These are phyloP conservation scores for Ochotona curzoniae DNA, from an alignment of 2,113 vertebrate genomes.

Conservation along the genomic window DNA sequence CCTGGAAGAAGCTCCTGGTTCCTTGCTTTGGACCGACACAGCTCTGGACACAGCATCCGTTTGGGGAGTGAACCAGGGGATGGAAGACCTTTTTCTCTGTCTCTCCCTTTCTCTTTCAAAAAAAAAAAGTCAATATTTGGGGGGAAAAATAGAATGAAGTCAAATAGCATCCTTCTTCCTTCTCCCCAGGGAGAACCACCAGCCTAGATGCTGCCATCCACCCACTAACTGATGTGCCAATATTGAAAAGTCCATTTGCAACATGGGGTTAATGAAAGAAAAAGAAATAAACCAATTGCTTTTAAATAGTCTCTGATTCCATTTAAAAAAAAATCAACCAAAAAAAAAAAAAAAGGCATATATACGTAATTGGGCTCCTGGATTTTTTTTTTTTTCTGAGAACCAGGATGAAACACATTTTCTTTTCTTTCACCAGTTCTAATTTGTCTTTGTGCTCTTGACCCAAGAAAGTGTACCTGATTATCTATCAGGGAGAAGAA, in stretches of 20 bases:
- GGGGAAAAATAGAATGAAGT: too few species aligned
- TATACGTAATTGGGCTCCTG: background rate
- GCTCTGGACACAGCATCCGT: too few species aligned
- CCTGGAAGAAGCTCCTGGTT: too few species aligned
- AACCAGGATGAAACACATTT: conserved; percentile 60
- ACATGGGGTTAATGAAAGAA: conserved; percentile 22
- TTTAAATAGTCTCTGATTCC: conserved; percentile 59
- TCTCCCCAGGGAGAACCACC: background rate
- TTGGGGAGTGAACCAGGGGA: too few species aligned
- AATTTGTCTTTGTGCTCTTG: conserved; percentile 63
- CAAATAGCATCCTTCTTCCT: conserved; percentile 25
- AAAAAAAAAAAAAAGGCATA: background rate
- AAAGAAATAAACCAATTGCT: conserved; percentile 1
- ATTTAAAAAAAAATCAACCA: conserved; percentile 39
- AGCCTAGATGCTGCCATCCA: background rate
- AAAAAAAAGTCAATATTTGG: too few species aligned
- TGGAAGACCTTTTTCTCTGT: too few species aligned
- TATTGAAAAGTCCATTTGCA: conserved; percentile 41
- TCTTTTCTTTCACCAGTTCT: conserved; percentile 54
- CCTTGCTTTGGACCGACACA: too few species aligned
- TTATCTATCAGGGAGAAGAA: conserved; percentile 71
- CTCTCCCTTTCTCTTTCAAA: too few species aligned
- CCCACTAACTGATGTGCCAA: conserved; percentile 31
- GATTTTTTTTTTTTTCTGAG: background rate
- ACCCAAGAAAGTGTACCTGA: conserved; percentile 54